Percentiles rank a stretch among this genome's conserved stretches.
Evolutionary conservation across 1,140 invertebrate genomes (phyloP).

Genomic region (Amyelois transitella): DNA sequence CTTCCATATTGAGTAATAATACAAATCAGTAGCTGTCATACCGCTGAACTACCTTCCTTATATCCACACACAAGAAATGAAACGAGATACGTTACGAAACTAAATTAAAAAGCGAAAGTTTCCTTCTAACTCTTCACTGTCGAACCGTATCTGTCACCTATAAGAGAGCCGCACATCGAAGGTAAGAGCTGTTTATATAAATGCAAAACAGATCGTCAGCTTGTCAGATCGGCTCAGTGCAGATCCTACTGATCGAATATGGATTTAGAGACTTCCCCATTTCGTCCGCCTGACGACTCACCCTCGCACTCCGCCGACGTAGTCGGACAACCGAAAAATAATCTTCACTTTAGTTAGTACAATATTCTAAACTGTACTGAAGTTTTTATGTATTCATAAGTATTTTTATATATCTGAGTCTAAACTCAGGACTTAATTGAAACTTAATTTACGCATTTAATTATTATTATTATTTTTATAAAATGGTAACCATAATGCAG

Average conservation of each 20-base stretch:
- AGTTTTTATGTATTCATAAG: background rate
- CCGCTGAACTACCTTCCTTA: too few relatives aligned
- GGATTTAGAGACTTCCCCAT: conserved; percentile 67
- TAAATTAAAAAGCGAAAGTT: conserved; percentile 6
- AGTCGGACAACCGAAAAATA: conserved; percentile 67
- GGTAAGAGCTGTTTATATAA: conserved; percentile 72
- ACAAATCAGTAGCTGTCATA: too few relatives aligned
- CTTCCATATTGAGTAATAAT: too few relatives aligned
- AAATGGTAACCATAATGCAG: too few relatives aligned
- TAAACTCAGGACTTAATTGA: too few relatives aligned
- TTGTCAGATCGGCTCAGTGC: conserved; percentile 69
- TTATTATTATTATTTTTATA: too few relatives aligned
- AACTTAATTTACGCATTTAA: too few relatives aligned
- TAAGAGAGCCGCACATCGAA: conserved; percentile 48
- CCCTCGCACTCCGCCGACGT: conserved; percentile 48
- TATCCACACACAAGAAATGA: too few relatives aligned
- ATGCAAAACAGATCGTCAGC: conserved; percentile 72
- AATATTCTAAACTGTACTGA: background rate
- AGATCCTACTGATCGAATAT: conserved; percentile 69
- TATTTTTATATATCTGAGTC: too few relatives aligned
- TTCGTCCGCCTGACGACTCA: conserved; percentile 44
- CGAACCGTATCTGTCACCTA: conserved; percentile 30
- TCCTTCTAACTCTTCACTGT: conserved; percentile 8
- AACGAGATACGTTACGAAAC: conserved; percentile 2
- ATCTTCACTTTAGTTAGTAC: conserved; percentile 27